Evolutionary conservation across 2,797 vertebrate species (phyloP).

Genomic region (Menidia menidia): DNA sequence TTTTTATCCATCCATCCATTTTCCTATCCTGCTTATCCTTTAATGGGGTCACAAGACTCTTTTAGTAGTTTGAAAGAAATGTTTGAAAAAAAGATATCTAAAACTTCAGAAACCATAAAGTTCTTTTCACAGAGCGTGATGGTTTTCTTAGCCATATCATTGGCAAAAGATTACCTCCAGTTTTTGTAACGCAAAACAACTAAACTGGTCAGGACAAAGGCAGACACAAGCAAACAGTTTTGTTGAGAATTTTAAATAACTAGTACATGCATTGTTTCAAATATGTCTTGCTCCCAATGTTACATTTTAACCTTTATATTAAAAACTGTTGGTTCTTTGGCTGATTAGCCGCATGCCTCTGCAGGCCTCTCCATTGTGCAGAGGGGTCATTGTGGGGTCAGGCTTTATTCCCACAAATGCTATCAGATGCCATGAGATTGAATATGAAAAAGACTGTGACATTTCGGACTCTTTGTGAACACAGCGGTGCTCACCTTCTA

Average conservation of each 20-base stretch:
- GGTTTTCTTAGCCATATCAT: background rate
- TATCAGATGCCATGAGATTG: background rate
- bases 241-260: background rate
- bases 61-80: background rate
- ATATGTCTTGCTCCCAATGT: background rate
- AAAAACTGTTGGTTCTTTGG: background rate
- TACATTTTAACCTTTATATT: background rate
- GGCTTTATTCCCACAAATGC: background rate
- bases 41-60: too few relatives aligned
- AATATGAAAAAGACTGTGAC: too few relatives aligned
- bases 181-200: too few relatives aligned
- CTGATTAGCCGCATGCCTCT: background rate
- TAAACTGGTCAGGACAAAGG: background rate
- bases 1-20: background rate
- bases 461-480: background rate
- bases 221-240: background rate
- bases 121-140: background rate
- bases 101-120: background rate
- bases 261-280: background rate
- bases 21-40: too few relatives aligned
- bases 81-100: slow-evolving; percentile 8
- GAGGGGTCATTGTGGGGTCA: background rate
- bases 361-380: background rate
- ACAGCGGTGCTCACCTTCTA: too few relatives aligned
- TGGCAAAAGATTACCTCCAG: background rate